phyloP scores from a whole-genome alignment of 2,888 invertebrate species.

The Erynnis tages region DNA sequence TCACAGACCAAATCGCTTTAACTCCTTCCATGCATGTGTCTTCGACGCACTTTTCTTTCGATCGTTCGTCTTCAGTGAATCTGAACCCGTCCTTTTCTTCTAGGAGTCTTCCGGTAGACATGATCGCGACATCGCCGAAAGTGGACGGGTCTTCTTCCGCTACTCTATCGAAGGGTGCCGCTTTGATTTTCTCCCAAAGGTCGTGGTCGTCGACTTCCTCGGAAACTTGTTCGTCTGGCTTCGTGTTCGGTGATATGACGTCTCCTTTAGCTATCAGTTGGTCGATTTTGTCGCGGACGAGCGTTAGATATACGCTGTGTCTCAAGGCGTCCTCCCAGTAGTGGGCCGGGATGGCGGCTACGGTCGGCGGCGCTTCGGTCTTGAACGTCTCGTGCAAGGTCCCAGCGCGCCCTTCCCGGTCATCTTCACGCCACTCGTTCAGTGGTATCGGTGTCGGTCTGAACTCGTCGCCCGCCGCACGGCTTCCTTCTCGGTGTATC shows the following conservation, averaged over 20 bases:
- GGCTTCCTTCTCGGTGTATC: constrained; percentile 55
- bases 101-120: constrained; percentile 84
- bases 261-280: constrained; percentile 68
- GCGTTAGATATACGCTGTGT: constrained; percentile 85
- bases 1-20: constrained; percentile 86
- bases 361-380: constrained; percentile 44
- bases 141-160: constrained; percentile 68
- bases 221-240: constrained; percentile 45
- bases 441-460: constrained; percentile 71
- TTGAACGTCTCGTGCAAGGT: constrained; percentile 52
- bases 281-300: constrained; percentile 80
- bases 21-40: constrained; percentile 77
- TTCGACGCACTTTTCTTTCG: constrained; percentile 56
- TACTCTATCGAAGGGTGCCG: constrained; percentile 66
- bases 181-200: constrained; percentile 74
- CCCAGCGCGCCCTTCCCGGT: constrained; percentile 42
- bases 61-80: constrained; percentile 76
- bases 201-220: constrained; percentile 68
- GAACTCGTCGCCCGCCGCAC: constrained; percentile 56
- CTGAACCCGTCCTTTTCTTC: constrained; percentile 74
- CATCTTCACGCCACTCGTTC: constrained; percentile 55
- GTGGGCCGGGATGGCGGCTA: constrained; percentile 59
- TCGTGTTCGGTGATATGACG: constrained; percentile 47
- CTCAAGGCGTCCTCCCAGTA: constrained; percentile 86
- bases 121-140: constrained; percentile 83